Percentiles rank a stretch among this genome's conserved stretches.
Conservation (phyloP, 2,113 vertebrate species). For the Cromileptes altivelis region DNA sequence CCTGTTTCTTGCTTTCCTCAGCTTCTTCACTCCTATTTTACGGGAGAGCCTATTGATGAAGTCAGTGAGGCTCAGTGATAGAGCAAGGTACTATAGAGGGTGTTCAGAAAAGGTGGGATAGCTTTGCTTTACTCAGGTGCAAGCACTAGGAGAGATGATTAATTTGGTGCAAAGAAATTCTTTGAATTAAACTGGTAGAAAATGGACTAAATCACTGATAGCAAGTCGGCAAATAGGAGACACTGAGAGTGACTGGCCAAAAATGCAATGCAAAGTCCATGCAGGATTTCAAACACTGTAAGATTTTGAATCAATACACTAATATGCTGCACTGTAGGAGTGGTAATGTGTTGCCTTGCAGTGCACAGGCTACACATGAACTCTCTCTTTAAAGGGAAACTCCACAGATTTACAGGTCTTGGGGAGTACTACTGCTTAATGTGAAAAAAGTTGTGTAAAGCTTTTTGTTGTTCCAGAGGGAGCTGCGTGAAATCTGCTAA, state of each 20-base stretch:
- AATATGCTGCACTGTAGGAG: not conserved
- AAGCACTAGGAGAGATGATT: constrained; percentile 40
- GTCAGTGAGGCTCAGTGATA: constrained; percentile 44
- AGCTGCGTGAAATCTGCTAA: no score
- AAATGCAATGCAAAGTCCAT: not conserved
- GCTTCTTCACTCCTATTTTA: constrained; percentile 46
- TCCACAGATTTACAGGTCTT: not conserved
- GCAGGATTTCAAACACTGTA: constrained; percentile 6
- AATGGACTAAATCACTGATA: constrained; percentile 48
- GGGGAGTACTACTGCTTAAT: no score
- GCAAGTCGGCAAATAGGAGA: not conserved
- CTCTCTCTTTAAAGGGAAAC: not conserved
- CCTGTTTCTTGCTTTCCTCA: constrained; percentile 49
- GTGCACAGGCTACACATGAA: not conserved
- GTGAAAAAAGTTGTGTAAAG: not conserved
- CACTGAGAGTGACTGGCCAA: not conserved
- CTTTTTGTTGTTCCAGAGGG: not conserved
- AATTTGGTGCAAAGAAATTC: constrained; percentile 59
- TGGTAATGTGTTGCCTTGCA: not conserved
- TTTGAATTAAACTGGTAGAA: constrained; percentile 59
- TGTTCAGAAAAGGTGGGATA: constrained; percentile 25
- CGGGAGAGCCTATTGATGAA: constrained; percentile 67
- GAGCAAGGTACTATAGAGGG: constrained; percentile 18
- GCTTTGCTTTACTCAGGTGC: constrained; percentile 11
- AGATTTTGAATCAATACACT: not conserved